Conservation (phyloP, 1,140 invertebrate genomes). For the Triops longicaudatus region DNA sequence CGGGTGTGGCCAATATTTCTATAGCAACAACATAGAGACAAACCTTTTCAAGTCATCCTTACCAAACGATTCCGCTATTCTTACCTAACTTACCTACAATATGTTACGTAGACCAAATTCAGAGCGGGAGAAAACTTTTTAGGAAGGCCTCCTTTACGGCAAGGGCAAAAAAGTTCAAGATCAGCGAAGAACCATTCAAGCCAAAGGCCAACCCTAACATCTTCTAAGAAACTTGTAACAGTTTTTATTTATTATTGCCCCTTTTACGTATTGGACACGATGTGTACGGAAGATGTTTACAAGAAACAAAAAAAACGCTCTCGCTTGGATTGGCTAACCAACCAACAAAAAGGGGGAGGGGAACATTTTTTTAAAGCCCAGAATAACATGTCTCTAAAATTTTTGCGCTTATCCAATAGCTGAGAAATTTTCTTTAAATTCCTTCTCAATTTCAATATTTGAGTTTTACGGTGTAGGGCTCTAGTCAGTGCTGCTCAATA, state of each 20-base stretch:
- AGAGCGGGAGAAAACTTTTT: no score
- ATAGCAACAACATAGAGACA: background rate
- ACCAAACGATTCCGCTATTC: background rate
- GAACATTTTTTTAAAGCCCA: background rate
- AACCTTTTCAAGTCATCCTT: constrained; percentile 1
- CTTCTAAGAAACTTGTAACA: background rate
- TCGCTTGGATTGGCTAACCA: background rate
- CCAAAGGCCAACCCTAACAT: constrained; percentile 6
- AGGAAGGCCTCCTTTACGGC: background rate
- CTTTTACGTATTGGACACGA: constrained; percentile 12
- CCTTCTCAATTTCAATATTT: background rate
- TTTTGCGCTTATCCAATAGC: background rate
- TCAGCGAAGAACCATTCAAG: background rate
- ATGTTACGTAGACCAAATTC: no score
- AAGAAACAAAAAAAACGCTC: background rate
- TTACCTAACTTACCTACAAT: no score
- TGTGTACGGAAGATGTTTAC: background rate
- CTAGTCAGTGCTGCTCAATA: constrained; percentile 11
- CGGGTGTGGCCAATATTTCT: background rate
- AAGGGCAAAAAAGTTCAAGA: background rate
- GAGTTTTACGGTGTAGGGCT: background rate
- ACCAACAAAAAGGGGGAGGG: constrained; percentile 1
- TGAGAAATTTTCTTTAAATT: background rate
- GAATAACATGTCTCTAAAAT: background rate
- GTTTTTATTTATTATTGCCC: background rate